Evolutionary conservation across 2,888 invertebrate genomes (phyloP).

Genomic region (Ellobium chinense): DNA sequence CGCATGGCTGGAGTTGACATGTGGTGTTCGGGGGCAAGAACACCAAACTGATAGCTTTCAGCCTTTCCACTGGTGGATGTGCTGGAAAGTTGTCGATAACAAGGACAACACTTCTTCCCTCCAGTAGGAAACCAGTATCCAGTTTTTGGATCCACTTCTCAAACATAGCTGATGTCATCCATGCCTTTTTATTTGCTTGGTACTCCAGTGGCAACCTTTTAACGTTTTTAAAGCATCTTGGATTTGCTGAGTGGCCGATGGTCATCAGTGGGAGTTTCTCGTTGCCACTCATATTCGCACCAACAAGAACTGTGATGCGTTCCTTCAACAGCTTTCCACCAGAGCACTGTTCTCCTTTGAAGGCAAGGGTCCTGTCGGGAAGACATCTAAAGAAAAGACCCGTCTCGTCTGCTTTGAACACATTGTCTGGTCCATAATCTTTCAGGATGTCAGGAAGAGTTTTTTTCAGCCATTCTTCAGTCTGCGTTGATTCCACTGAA

Average conservation of each 20-base stretch:
- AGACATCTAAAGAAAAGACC: conserved; percentile 48
- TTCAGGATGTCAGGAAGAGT: not conserved
- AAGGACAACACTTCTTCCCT: not conserved
- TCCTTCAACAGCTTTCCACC: conserved; percentile 47
- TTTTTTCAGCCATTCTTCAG: not conserved
- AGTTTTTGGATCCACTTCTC: conserved; percentile 21
- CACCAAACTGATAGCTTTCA: not conserved
- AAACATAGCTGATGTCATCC: conserved; percentile 38
- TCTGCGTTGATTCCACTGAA: not conserved
- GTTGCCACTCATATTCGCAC: conserved; percentile 46
- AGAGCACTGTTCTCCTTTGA: conserved; percentile 45
- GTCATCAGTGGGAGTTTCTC: conserved; percentile 51
- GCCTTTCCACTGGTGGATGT: conserved; percentile 6
- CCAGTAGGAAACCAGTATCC: not conserved
- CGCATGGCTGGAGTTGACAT: not conserved
- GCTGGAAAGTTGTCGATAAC: not conserved
- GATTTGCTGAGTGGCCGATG: conserved; percentile 49
- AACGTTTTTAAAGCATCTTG: conserved; percentile 41
- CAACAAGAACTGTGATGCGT: conserved; percentile 45
- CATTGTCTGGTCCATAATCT: conserved; percentile 24
- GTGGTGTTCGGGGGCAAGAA: conserved; percentile 16
- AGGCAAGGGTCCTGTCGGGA: conserved; percentile 39
- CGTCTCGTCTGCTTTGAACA: conserved; percentile 50
- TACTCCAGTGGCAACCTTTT: conserved; percentile 32
- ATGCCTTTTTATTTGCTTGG: conserved; percentile 33